These are phyloP conservation scores for Atta colombica DNA, from an alignment of 1,140 invertebrate genomes.

Conservation along the genomic window DNA sequence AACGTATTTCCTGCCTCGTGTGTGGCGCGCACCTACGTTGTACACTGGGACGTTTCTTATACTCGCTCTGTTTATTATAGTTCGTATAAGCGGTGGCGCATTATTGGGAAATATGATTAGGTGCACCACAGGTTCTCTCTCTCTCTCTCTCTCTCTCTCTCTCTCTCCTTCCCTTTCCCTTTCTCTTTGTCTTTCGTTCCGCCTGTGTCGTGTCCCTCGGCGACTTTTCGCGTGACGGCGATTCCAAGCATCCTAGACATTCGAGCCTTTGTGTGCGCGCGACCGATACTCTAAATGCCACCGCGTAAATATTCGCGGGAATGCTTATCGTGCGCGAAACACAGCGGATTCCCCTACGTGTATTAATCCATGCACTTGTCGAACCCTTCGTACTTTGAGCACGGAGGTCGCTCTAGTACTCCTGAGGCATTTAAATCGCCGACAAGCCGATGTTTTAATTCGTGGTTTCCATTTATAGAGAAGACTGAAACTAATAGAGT, in stretches of 20 bases:
- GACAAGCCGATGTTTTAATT: background rate
- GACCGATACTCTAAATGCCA: conserved; percentile 69
- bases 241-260: conserved; percentile 76
- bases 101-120: conserved; percentile 84
- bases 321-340: conserved; percentile 56
- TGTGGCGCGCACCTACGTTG: background rate
- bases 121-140: conserved; percentile 36
- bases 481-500: too few species aligned
- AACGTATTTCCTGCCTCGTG: background rate
- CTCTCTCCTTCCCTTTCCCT: background rate
- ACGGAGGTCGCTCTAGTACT: conserved; percentile 13
- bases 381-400: conserved; percentile 36
- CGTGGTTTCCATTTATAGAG: background rate
- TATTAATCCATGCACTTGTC: conserved; percentile 61
- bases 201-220: conserved; percentile 52
- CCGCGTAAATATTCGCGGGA: conserved; percentile 61
- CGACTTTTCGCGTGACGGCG: conserved; percentile 62
- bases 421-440: conserved; percentile 53
- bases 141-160: background rate
- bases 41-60: conserved; percentile 77
- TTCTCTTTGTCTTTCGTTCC: conserved; percentile 29
- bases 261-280: conserved; percentile 74
- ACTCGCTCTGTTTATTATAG: conserved; percentile 82
- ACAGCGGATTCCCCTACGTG: conserved; percentile 35
- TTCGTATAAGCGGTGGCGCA: conserved; percentile 67